These are phyloP conservation scores for Heterotis niloticus DNA, from an alignment of 2,113 vertebrate species.

Conservation along the genomic window DNA sequence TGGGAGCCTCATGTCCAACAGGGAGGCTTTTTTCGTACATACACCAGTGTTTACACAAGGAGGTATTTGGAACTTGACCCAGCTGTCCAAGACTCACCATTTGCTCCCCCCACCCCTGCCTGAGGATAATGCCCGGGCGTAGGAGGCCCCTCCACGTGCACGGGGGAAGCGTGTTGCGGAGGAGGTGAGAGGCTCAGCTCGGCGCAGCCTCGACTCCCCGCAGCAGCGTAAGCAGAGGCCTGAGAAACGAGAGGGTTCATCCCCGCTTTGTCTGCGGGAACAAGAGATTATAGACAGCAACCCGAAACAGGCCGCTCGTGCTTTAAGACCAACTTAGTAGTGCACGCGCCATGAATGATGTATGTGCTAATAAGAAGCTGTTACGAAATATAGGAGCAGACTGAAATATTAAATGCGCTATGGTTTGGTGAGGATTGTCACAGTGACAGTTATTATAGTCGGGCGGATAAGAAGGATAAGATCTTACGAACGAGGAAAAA, in stretches of 20 bases:
- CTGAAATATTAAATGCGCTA: no score
- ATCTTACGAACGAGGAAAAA: background rate
- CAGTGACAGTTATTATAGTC: background rate
- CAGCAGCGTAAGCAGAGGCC: no score
- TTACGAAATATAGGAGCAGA: no score
- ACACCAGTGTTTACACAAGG: background rate
- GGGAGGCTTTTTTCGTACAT: constrained; percentile 25
- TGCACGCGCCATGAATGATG: no score
- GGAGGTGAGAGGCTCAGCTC: background rate
- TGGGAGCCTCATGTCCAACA: constrained; percentile 14
- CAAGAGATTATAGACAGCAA: no score
- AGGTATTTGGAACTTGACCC: background rate
- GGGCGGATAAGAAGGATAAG: background rate
- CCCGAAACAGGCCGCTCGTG: no score
- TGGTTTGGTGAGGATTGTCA: background rate
- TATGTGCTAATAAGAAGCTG: no score
- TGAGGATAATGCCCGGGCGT: background rate
- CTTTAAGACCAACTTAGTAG: no score
- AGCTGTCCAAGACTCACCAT: background rate
- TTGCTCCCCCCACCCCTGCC: background rate
- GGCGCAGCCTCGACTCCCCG: no score
- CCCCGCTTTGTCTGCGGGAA: no score
- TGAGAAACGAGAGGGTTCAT: no score
- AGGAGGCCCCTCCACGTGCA: background rate
- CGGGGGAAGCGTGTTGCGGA: background rate